A percentile compares a stretch with the other conserved stretches of the same genome.
phyloP scores from a whole-genome alignment of 2,797 vertebrate species.

The Silurus lanzhouensis region DNA sequence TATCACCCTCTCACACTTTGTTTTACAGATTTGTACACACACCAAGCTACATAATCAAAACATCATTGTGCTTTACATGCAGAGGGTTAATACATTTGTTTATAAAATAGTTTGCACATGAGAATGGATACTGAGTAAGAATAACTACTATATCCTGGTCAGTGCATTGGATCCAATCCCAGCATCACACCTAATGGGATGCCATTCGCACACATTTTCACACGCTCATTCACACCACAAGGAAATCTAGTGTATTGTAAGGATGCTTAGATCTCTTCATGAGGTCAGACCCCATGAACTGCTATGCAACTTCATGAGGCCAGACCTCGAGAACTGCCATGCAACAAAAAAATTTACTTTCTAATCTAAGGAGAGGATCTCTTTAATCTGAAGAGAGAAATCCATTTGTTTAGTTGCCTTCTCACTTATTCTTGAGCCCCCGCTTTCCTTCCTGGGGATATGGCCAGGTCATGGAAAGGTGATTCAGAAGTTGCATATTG shows the following conservation, averaged over 20 bases:
- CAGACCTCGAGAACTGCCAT: too few species aligned
- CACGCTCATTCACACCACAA: neutral
- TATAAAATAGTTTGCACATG: neutral
- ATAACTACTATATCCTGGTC: neutral
- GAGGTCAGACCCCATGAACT: too few species aligned
- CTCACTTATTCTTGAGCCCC: too few species aligned
- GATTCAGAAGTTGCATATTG: too few species aligned
- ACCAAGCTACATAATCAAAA: slow-evolving; percentile 19
- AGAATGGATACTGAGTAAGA: neutral
- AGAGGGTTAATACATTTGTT: neutral
- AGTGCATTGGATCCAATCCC: neutral
- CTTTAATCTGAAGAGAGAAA: too few species aligned
- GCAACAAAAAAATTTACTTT: too few species aligned
- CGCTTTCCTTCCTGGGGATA: too few species aligned
- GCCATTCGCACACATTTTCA: neutral
- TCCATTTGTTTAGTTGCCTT: too few species aligned
- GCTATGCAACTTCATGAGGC: too few species aligned
- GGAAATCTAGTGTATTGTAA: neutral
- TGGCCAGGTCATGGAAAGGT: too few species aligned
- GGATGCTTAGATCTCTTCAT: too few species aligned
- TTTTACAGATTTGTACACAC: slow-evolving; percentile 43
- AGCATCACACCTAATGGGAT: neutral
- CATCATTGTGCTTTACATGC: neutral
- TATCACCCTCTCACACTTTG: slow-evolving; percentile 34
- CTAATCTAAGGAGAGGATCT: too few species aligned